Evolutionary conservation across 2,113 vertebrate species (phyloP), one percentile per base, ranked within the genome.

Genomic region (Ceyx margarethae): DNA sequence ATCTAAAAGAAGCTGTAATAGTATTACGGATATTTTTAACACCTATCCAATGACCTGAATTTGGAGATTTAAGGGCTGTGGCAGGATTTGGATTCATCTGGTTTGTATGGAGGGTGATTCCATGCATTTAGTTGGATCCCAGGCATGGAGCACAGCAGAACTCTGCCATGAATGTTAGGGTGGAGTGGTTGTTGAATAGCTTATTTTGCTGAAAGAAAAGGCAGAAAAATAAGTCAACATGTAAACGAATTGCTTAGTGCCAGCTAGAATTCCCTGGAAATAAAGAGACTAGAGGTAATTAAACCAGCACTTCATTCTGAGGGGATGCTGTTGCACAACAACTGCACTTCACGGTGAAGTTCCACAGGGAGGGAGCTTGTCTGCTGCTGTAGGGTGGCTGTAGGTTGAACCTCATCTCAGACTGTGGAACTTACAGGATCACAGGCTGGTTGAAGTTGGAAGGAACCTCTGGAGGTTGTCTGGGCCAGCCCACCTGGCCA

Each of bases 11-110:
- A 83, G 67, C 5, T 73, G 50, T 90, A 89, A 85, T 79, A 89
- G 64, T 80, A 83, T 80, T 85, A 80, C 2, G 3, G 51, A 31
- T 91, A 90, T 77, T 90, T 94, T 93, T 77, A 93, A 94, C 35
- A 61, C 31, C 45, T 81, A 33, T 64, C 19, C 81, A 81, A 67
- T 62, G 40, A 64, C 53, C 62, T 93, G 87, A 94, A 81, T 94
- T 91, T 92, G 66, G 66, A 93, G 81, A 72, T 79, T 85, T 91
- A 85, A 91, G 62, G 66, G 46, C 19, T 86, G 31, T 64, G 76
- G 21, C 33, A 71, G 85, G 51, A 83, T 90, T 83, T 74, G 43
- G 37, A 74, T 62, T 85, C 28, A 46, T 28, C 60, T 71, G 16
- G 65, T 93, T 77, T 46, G 42, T 42, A 33, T 22, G 51, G 43